These are phyloP conservation scores for Acanthosepion esculentum DNA, from an alignment of 2,888 invertebrate genomes.

Conservation along the genomic window DNA sequence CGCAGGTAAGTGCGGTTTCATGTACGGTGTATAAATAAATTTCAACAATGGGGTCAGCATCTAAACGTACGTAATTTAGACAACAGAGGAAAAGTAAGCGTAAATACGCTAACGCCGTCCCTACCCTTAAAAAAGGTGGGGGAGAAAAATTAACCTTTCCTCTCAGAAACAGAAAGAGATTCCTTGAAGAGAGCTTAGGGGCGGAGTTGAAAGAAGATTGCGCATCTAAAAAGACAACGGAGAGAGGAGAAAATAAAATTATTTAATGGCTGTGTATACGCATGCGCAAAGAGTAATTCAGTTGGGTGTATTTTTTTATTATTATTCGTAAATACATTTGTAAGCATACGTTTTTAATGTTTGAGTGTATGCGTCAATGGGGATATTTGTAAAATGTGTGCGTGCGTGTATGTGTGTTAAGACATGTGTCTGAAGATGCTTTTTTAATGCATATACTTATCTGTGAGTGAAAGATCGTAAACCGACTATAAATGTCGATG, in stretches of 20 bases:
- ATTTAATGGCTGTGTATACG: neutral
- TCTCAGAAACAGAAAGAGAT: neutral
- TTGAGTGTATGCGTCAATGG: neutral
- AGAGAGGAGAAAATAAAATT: neutral
- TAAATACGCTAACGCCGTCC: too few relatives aligned
- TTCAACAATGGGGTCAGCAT: neutral
- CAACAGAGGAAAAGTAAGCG: neutral
- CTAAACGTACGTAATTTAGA: neutral
- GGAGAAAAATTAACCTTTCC: neutral
- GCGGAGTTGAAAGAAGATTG: neutral
- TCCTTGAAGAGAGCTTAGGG: neutral
- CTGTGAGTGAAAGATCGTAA: neutral
- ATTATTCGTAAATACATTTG: neutral
- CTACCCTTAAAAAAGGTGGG: neutral
- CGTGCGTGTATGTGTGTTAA: neutral
- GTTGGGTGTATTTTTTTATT: neutral
- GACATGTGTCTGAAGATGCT: too few relatives aligned
- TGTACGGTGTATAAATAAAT: neutral
- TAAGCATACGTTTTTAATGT: neutral
- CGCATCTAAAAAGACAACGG: neutral
- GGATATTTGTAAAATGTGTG: neutral
- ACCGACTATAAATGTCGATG: too few relatives aligned
- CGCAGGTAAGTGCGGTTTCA: neutral
- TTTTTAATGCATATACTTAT: neutral
- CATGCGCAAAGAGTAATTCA: neutral